Evolutionary conservation across 2,888 invertebrate species (phyloP), one percentile per base, ranked within the genome.

Genomic region (Nyleta sp.): DNA sequence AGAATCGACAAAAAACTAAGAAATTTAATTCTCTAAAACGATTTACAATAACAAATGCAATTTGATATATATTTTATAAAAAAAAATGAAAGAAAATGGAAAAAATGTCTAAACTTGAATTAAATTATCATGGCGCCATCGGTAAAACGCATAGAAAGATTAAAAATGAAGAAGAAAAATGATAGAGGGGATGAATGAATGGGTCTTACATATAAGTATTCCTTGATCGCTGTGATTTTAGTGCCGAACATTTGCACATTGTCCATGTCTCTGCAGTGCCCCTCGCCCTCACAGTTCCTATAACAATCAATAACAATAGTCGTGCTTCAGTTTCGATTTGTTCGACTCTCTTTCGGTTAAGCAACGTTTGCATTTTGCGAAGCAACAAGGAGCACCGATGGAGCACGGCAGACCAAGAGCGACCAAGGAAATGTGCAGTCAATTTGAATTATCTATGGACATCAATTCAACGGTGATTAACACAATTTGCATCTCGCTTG

Each of bases 211-310:
- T 89, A 90, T 90, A 90, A 90, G 89, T 90, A 90, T 85, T 90
- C 90, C 90, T 90, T 90, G 90, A 90, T 90, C 86, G 89, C 89
- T 86, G 89, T 88, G 87, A 90, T 88, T 89, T 90, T 90, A 88
- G 90, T 90, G 88, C 90, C 89, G 87, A 90, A 88, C 90, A 90
- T 89, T 90, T 90, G 90, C 86, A 90, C 89, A 90, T 90, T 90
- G 89, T 90, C 90, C 90, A 90, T 90, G 89, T 88, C 88, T 90
- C 88, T 87, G 87, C 87, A 82, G 86, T 87, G 87, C 85, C 88
- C 88, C 88, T 87, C 86, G 87, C 84, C 87, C 67, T 72, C 71
- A 84, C 87, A 87, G 87, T 87, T 87, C 90, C 90, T 90, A 90
- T 87, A 90, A 90, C 90, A 90, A 78, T 88, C 88, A 90, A 89